Base-by-base conservation (phyloP, 2,888 invertebrate species). In the Perithous albicinctus region DNA sequence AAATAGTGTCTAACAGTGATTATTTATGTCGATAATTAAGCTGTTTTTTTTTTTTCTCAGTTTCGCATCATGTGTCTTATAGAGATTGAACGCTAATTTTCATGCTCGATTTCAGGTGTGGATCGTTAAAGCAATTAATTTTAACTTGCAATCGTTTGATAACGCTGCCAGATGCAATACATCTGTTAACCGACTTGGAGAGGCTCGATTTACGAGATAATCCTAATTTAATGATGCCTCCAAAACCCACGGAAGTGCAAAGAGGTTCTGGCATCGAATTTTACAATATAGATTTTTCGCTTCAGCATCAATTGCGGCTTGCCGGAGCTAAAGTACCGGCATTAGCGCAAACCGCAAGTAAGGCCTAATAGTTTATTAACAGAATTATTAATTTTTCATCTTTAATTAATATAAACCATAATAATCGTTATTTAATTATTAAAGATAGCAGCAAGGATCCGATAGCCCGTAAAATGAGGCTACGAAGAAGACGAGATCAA, bases 221-320 rank as follows among this genome's bases (percentile, higher is more conserved):
- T 94, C 97, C 97, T 0, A 98, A 99, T 88, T 94, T 99, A 84
- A 96, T 99, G 81, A 99, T 99, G 98, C 99, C 99, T 0, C 98
- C 98, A 2, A 99, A 99, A 93, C 99, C 99, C 0, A 96, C 95
- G 15, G 96, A 98, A 92, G 94, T 95, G 32, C 95, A 96, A 86
- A 94, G 96, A 82, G 96, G 97, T 1, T 94, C 97, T 48, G 98
- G 97, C 0, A 93, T 98, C 64, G 97, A 97, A 91, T 99, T 97
- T 93, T 99, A 99, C 93, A 99, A 99, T 90, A 99, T 99, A 78
- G 99, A 99, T 94, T 99, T 99, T 94, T 99, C 99, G 0, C 94
- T 99, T 83, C 98, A 98, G 94, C 97, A 98, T 88, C 99, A 99
- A 93, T 93, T 99, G 74, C 95, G 97, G 84, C 93, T 98, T 84